These are phyloP conservation scores for Melolontha melolontha DNA, from an alignment of 2,888 invertebrate species.

Conservation along the genomic window DNA sequence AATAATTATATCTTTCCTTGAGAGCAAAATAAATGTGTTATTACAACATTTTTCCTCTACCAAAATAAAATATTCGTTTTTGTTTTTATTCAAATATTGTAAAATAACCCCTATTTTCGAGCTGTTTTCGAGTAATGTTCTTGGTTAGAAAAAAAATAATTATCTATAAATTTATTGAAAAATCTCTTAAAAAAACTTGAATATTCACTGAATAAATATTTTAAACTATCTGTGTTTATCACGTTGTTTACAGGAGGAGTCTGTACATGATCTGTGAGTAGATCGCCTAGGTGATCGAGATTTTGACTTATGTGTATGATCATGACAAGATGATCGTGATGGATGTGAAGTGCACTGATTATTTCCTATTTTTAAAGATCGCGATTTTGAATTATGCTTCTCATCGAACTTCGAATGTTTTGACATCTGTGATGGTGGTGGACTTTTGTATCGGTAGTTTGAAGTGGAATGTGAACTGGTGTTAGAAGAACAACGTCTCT, in stretches of 20 bases:
- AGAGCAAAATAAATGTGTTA: no score
- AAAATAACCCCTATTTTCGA: no score
- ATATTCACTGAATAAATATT: not conserved
- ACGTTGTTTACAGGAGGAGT: conserved; percentile 17
- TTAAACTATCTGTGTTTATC: conserved; percentile 13
- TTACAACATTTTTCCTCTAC: no score
- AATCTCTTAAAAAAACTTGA: not conserved
- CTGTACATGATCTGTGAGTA: conserved; percentile 10
- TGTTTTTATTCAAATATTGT: no score
- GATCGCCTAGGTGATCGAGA: conserved; percentile 11
- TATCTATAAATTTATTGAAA: not conserved
- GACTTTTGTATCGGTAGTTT: conserved; percentile 2
- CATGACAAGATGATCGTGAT: conserved; percentile 1
- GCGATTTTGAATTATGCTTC: not conserved
- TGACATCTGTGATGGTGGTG: conserved; percentile 1
- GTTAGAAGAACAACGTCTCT: conserved; percentile 2
- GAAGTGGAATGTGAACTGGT: conserved; percentile 3
- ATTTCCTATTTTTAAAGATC: not conserved
- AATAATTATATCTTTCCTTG: no score
- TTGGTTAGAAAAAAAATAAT: not conserved
- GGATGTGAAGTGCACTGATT: conserved; percentile 13
- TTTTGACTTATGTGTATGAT: not conserved
- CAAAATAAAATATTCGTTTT: no score
- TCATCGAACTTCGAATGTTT: conserved; percentile 18
- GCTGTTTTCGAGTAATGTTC: no score